Base-by-base conservation (phyloP, 2,888 invertebrate species). In the Tetragonisca angustula region DNA sequence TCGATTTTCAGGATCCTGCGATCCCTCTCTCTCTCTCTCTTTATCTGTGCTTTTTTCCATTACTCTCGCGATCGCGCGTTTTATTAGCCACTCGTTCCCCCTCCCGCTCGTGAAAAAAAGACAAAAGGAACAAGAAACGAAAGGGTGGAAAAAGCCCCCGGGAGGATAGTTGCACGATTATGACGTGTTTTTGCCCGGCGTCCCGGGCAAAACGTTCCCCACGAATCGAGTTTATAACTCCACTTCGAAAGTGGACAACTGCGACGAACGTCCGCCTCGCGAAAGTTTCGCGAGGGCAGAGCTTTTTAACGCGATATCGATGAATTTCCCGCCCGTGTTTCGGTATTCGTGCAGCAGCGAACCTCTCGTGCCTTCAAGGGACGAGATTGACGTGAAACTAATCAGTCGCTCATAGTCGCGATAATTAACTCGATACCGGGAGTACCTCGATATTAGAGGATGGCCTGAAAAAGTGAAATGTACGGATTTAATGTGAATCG, bases 11-110 rank as follows among this genome's bases (percentile, higher is more conserved):
- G 11, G 15, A 24, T 24, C 67, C 56, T 76, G 32, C 59, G 21
- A 71, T 65, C 62, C 19, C 32, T 71, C 13, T 62, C 15, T 52
- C 52, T 5, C 19, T 21, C 21, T 52, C 19, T 6, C 52, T 5
- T 17, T 52, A 27, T 36, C 43, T 43, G 9, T 43, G 9, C 43
- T 24, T 81, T 65, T 81, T 87, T 75, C 87, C 4, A 87, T 87
- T 79, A 77, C 15, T 36, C 19, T 17, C 2, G 50, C 11, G 71
- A 43, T 67, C 15, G 62, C 59, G 21, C 0, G 24, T 69, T 71
- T 71, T 70, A 75, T 76, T 68, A 61, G 32, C 50, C 13, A 19
- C 2, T 24, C 24, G 6, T 5, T 17, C 9, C 15, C 11, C 0
- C 11, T 11, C 27, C 27, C 27, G 2, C 27, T 32, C 32, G 32